phyloP scores from a whole-genome alignment of 2,888 invertebrate genomes.

The Agrypnus murinus region DNA sequence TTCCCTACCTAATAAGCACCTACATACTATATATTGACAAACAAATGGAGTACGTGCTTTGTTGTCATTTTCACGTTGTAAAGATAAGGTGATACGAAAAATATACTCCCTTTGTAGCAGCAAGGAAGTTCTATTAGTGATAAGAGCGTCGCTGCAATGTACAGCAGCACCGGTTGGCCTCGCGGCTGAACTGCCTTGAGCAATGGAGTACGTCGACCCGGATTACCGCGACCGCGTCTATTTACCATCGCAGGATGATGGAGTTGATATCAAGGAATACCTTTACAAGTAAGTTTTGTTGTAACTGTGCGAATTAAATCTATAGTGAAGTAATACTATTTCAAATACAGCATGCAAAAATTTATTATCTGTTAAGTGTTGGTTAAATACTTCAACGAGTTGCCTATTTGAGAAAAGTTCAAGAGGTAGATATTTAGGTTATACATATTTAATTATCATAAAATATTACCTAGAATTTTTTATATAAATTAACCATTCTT shows the following conservation, averaged over 20 bases:
- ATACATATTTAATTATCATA: too few species aligned
- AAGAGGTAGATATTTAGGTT: too few species aligned
- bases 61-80: conserved; percentile 23
- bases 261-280: conserved; percentile 53
- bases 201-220: conserved; percentile 45
- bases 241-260: conserved; percentile 53
- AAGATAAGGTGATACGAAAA: conserved; percentile 44
- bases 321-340: neutral
- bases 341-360: neutral
- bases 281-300: conserved; percentile 49
- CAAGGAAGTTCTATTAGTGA: conserved; percentile 25
- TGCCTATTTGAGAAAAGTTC: too few species aligned
- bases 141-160: conserved; percentile 36
- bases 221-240: conserved; percentile 52
- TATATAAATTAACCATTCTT: too few species aligned
- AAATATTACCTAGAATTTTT: too few species aligned
- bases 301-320: neutral
- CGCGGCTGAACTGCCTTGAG: conserved; percentile 37
- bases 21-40: conserved; percentile 12
- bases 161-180: conserved; percentile 34
- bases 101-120: conserved; percentile 19
- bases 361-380: neutral
- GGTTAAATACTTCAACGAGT: too few species aligned
- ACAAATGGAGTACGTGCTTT: conserved; percentile 6
- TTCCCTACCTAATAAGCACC: neutral